Base-by-base conservation (phyloP, 2,888 invertebrate genomes). In the Scaptomyza parva region DNA sequence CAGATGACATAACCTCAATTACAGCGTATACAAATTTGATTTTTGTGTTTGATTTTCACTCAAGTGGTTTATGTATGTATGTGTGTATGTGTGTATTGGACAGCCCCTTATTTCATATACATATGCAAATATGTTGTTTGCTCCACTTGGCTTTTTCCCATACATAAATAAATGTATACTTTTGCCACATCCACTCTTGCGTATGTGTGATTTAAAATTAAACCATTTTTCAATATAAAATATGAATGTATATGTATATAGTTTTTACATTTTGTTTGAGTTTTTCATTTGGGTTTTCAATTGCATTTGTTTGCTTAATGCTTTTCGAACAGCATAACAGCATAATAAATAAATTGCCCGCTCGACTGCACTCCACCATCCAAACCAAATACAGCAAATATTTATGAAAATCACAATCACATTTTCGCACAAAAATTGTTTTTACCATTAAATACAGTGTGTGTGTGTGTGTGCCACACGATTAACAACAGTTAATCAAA, bases 401-500 rank as follows among this genome's bases (percentile, higher is more conserved):
- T 58, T 70, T 55, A 74, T 64, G 61, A 64, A 74, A 78, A 75
- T 59, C 60, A 70, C 37, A 78, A 75, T 59, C 60, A 70, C 37
- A 72, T 75, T 74, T 73, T 28, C 28, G 26, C 37, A n/a, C 33
- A 63, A 59, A 58, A 30, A 12, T 30, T 35, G 6, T 44, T 52
- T 58, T n/a, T 47, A 24, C 44, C 14, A 7, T 28, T 37, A 0
- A 20, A 39, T 22, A 26, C 37, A 37, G 28, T 35, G 12, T 26
- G 8, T 14, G 12, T 17, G 11, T 26, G 26, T 17, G 6, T 24
- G 35, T 18, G 41, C 28, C 12, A 26, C 33, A 47, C 81, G 81
- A 80, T 79, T 81, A 85, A 80, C 50, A 57, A 57, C 52, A 67
- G 81, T 86, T 86, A 82, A 82, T 86, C 82, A 81, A 84, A 82